These are phyloP conservation scores for Eptesicus fuscus DNA, from an alignment of 2,113 vertebrate species.

Conservation along the genomic window DNA sequence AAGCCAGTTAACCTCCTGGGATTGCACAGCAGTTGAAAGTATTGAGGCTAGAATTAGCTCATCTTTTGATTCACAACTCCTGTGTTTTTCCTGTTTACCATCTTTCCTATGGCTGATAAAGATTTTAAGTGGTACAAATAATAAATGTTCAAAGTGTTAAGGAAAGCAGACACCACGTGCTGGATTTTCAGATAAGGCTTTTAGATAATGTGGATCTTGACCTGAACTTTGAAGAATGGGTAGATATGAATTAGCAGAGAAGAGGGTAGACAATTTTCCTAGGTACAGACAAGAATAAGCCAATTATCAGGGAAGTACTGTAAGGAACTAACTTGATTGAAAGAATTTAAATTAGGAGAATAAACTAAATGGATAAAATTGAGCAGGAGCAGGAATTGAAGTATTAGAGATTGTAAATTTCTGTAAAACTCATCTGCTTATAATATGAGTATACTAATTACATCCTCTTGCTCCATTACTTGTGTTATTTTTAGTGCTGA, in stretches of 20 bases:
- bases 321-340: background rate
- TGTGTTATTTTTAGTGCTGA: background rate
- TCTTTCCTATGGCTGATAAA: background rate
- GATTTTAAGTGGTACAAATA: background rate
- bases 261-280: background rate
- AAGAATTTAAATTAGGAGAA: background rate
- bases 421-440: background rate
- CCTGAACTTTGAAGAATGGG: background rate
- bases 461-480: background rate
- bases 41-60: background rate
- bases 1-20: background rate
- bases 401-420: background rate
- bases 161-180: background rate
- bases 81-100: background rate
- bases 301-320: background rate
- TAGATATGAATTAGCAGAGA: background rate
- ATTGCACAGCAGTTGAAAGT: background rate
- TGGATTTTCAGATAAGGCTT: background rate
- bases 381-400: background rate
- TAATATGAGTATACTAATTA: background rate
- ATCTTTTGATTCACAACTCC: background rate
- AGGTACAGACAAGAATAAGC: background rate
- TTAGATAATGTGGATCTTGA: background rate
- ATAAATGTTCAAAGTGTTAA: background rate
- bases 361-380: background rate